Conservation (phyloP, 2,888 invertebrate genomes). For the Hypsopygia costalis region DNA sequence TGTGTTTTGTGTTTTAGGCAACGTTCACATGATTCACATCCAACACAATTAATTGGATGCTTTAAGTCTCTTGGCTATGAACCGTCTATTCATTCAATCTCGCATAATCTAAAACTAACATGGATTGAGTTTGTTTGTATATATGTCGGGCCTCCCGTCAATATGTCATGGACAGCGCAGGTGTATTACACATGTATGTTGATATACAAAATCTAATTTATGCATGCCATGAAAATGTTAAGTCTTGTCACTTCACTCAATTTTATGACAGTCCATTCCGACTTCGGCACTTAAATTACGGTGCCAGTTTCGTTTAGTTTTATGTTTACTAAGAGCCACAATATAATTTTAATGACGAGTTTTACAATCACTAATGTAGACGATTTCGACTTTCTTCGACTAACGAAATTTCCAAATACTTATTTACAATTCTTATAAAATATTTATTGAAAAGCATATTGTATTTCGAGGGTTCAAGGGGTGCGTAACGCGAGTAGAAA, state of each 20-base stretch:
- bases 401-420: constrained; percentile 18
- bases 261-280: constrained; percentile 18
- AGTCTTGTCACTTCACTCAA: constrained; percentile 14
- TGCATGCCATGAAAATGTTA: constrained; percentile 5
- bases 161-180: not conserved
- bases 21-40: too few relatives aligned
- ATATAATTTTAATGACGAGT: constrained; percentile 27
- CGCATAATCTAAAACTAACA: too few relatives aligned
- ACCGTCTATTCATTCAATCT: too few relatives aligned
- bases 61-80: too few relatives aligned
- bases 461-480: constrained; percentile 13
- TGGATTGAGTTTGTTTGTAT: too few relatives aligned
- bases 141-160: too few relatives aligned
- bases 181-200: not conserved
- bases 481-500: constrained; percentile 7
- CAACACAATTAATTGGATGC: too few relatives aligned
- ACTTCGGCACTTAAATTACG: constrained; percentile 15
- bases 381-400: constrained; percentile 17
- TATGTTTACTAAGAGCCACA: constrained; percentile 13
- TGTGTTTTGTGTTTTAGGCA: too few relatives aligned
- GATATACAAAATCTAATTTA: constrained; percentile 1
- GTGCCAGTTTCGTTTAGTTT: constrained; percentile 16
- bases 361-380: constrained; percentile 27
- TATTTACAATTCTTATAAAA: constrained; percentile 18
- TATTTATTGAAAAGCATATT: constrained; percentile 20